Conservation (phyloP, 1,140 invertebrate species). For the Chironomus striatipennis region DNA sequence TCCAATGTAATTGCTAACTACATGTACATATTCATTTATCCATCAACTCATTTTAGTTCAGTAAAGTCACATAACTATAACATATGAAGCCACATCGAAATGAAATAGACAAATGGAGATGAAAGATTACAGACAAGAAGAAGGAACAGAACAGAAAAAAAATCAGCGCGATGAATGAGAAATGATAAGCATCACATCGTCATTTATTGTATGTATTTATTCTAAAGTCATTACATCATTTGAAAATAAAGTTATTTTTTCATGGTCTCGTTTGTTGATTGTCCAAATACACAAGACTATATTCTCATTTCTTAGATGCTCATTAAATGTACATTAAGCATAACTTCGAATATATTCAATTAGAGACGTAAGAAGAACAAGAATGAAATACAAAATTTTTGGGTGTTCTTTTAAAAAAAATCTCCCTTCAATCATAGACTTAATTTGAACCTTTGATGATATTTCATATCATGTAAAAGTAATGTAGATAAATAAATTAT, state of each 20-base stretch:
- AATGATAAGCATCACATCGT: conserved; percentile 18
- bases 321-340: conserved; percentile 23
- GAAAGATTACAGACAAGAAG: conserved; percentile 10
- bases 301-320: not conserved
- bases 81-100: not conserved
- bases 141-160: not conserved
- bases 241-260: conserved; percentile 20
- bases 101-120: conserved; percentile 15
- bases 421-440: not conserved
- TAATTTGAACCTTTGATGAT: conserved; percentile 10
- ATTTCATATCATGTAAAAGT: not conserved
- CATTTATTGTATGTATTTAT: not conserved
- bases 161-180: not conserved
- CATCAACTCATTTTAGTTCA: not conserved
- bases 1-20: not conserved
- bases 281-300: not conserved
- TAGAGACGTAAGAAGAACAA: not conserved
- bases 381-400: not conserved
- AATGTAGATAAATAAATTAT: not conserved
- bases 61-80: not conserved
- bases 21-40: not conserved
- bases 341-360: conserved; percentile 15
- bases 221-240: not conserved
- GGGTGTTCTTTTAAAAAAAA: conserved; percentile 17
- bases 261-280: conserved; percentile 12